Evolutionary conservation across 2,113 vertebrate species (phyloP), one percentile per base, ranked within the genome.

Genomic region (Plestiodon gilberti): DNA sequence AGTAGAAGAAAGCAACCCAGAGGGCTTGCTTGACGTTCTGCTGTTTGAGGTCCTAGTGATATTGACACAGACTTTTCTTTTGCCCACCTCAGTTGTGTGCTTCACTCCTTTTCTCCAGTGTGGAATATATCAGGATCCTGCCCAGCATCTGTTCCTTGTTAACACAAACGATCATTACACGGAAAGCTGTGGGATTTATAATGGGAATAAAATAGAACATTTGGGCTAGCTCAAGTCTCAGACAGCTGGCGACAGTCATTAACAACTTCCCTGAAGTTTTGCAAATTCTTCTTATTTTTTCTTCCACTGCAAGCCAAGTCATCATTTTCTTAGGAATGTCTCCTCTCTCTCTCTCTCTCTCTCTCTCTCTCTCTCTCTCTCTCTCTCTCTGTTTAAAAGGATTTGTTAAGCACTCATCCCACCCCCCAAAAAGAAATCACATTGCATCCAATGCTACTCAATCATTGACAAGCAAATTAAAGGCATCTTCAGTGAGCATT

Each of bases 51-150:
- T n/a, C 18, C 69, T 71, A 35, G 7, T n/a, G 69, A 67, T 28
- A 2, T 48, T 48, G 15, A 9, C 3, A 76, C 4, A n/a, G 33
- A 13, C 6, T 9, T 35, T 35, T 4, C 18, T 1, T 23, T 4
- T 1, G 1, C 20, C 33, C 30, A 11, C n/a, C 61, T 30, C 28
- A 13, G 2, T 6, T n/a, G 1, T 0, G 0, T 3, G 3, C 2
- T 0, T 1, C 33, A 9, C 3, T 40, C 55, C 59, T 10, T 11
- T 70, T n/a, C 71, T 61, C 28, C 35, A 20, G 2, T 3, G 18
- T 65, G 40, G n/a, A 2, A 0, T 2, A 0, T 2, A 40, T 28
- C 80, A 85, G 69, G 86, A 87, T 52, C 5, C 30, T 48, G 59
- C 30, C 9, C 61, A 65, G 61, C 17, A 38, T 23, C 62, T 89